Evolutionary conservation across 2,888 invertebrate species (phyloP), one percentile per base, ranked within the genome.

Genomic region (Drosophila kambysellisi): DNA sequence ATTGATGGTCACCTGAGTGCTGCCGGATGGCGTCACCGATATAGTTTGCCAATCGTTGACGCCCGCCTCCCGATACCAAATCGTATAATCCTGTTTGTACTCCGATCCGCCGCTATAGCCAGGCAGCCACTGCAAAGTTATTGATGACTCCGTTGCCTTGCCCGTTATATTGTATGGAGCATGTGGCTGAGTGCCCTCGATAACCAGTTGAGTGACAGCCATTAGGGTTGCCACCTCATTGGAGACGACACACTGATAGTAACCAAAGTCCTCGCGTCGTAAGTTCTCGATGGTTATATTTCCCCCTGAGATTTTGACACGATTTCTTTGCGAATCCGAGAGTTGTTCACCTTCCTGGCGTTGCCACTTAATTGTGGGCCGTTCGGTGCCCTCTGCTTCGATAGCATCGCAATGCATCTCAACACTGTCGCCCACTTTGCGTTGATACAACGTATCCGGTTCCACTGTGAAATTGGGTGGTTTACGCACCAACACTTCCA

Each of bases 141-240:
- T 98, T 74, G 97, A 96, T 93, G 98, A 98, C 94, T 98, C 97
- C 0, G 96, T 97, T 51, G 98, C 96, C 54, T 96, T 96, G 46
- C 97, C 98, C 33, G 97, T 96, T 71, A 99, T 95, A 94, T 99
- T 99, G 94, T 98, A 98, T 0, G 99, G 99, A 51, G 99, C 98
- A 94, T 99, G 99, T 20, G 99, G 99, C 91, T 98, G 98, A 20
- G 99, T 99, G 74, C 98, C 98, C 94, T 98, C 97, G 82, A 98
- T 97, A 83, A 98, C 97, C 72, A 98, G 94, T 92, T 97, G 97
- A 58, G 98, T 97, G 81, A 97, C 96, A 29, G 97, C 96, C 67
- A 98, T 96, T 92, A 99, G 96, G n/a, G 98, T 98, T 52, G 98
- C 98, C 84, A 99, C 98, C 94, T 98, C 98, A 93, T 99, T 99